These are phyloP conservation scores for Equus quagga DNA, from an alignment of 2,113 vertebrate species.

Conservation along the genomic window DNA sequence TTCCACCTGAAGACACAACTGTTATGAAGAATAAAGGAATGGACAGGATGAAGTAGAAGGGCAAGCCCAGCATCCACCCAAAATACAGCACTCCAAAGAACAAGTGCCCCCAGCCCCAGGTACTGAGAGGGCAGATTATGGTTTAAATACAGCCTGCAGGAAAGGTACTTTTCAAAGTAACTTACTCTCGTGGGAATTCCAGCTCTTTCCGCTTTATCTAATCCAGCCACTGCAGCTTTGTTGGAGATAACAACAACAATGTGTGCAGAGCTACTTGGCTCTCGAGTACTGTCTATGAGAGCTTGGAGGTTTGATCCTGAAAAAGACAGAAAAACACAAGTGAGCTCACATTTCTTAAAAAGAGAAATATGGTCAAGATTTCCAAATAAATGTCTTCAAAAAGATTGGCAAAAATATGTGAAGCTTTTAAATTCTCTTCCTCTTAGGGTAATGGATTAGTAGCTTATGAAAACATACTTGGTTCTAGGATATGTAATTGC, in stretches of 20 bases:
- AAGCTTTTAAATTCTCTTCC: neutral
- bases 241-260: slow-evolving; percentile 97
- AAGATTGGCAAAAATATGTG: neutral
- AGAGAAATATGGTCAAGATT: neutral
- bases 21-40: neutral
- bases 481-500: neutral
- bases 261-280: slow-evolving; percentile 90
- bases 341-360: neutral
- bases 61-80: neutral
- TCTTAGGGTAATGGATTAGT: neutral
- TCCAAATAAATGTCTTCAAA: neutral
- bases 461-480: neutral
- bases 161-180: neutral
- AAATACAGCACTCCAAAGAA: neutral
- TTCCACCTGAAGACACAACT: neutral
- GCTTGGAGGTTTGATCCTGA: slow-evolving; percentile 97
- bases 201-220: slow-evolving; percentile 93
- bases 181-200: slow-evolving; percentile 95
- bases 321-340: neutral
- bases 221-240: slow-evolving; percentile 91
- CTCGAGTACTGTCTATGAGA: slow-evolving; percentile 92
- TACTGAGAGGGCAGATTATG: neutral
- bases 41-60: neutral
- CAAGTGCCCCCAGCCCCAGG: no score
- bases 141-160: neutral